Evolutionary conservation across 1,140 invertebrate genomes (phyloP), one percentile per base, ranked within the genome.

Genomic region (Calycopis cecrops): DNA sequence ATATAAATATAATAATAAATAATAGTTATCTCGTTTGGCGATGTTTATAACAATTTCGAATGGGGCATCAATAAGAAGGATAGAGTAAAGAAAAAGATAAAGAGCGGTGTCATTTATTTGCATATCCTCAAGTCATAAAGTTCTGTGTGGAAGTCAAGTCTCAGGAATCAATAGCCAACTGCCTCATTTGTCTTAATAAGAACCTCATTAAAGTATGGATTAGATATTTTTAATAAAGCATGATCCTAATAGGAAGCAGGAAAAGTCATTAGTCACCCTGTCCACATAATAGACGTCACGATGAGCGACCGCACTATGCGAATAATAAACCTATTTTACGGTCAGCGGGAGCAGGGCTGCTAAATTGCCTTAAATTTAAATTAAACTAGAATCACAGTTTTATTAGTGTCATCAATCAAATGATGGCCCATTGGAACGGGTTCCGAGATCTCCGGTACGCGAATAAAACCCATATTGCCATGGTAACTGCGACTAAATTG

Each of bases 281-380:
- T 62, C 55, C 61, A 60, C 61, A 67, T 65, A 69, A 70, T 69
- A 72, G 63, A 69, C 60, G 50, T 59, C 57, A 60, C 69, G 71
- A 73, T 79, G 74, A 71, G 72, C 70, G 60, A 59, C 71, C 65
- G 65, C 71, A 73, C 62, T 66, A 70, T 55, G 54, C 59, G 59
- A 69, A 71, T 76, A 84, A 82, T 80, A 72, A 79, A 76, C 65
- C 72, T 70, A 80, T 78, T 85, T 77, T 77, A 80, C 75, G 79
- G 79, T 79, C 78, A 83, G 69, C 71, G 58, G 67, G 71, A 75
- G 65, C 78, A 67, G 71, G 69, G 67, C 63, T 67, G 71, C 71
- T 76, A 79, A 86, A 86, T 83, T 86, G 78, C 78, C 76, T 86
- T 83, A 86, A 86, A 86, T 86, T 85, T 79, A 86, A 86, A 86